phyloP scores from a whole-genome alignment of 2,113 vertebrate species.

The Cyphomyrus discorhynchus region DNA sequence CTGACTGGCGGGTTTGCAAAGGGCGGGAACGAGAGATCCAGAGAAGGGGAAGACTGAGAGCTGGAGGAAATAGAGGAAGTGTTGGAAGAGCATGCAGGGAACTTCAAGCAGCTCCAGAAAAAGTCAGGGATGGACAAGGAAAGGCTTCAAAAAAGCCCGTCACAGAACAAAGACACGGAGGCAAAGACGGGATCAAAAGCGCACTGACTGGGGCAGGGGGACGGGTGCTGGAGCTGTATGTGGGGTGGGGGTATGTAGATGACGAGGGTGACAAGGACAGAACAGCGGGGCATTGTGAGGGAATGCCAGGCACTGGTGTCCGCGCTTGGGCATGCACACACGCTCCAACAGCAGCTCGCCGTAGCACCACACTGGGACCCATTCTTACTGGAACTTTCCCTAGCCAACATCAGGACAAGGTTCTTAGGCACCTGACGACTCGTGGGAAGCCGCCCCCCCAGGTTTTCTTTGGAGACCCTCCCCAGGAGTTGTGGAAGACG shows the following conservation, averaged over 20 bases:
- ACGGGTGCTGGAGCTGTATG: neutral
- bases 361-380: constrained; percentile 54
- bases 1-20: neutral
- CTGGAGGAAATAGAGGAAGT: neutral
- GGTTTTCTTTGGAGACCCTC: neutral
- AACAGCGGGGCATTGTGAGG: constrained; percentile 63
- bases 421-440: neutral
- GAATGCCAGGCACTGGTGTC: constrained; percentile 69
- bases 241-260: constrained; percentile 22
- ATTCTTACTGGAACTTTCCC: constrained; percentile 43
- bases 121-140: neutral
- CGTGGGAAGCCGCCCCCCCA: neutral
- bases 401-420: neutral
- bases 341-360: constrained; percentile 30
- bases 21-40: neutral
- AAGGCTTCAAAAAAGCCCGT: neutral
- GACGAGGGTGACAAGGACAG: constrained; percentile 39
- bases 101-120: neutral
- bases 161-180: neutral
- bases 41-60: neutral
- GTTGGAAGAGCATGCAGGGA: neutral
- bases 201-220: neutral
- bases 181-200: neutral
- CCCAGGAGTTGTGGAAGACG: neutral
- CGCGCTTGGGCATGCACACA: constrained; percentile 58